phyloP scores from a whole-genome alignment of 2,797 vertebrate species.

The Micrastur ruficollis region DNA sequence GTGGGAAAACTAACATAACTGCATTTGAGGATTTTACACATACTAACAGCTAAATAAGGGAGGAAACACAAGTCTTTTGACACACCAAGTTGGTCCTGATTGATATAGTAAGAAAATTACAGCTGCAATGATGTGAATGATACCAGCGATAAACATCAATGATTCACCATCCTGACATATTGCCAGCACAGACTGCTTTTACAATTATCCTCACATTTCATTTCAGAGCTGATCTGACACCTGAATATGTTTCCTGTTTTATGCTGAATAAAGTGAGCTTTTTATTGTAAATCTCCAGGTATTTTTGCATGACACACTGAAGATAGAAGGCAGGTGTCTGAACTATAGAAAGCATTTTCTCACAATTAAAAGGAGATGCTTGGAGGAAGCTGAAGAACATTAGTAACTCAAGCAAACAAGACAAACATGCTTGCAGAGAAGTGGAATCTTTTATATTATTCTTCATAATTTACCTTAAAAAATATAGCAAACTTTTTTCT shows the following conservation, averaged over 20 bases:
- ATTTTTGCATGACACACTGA: background rate
- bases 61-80: background rate
- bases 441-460: background rate
- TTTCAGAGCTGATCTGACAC: background rate
- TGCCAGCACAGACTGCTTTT: background rate
- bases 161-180: background rate
- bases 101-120: background rate
- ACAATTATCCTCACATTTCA: background rate
- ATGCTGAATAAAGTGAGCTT: background rate
- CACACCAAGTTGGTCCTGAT: background rate
- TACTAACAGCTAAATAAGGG: background rate
- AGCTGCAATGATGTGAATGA: background rate
- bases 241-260: background rate
- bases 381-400: background rate
- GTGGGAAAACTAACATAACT: background rate
- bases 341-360: background rate
- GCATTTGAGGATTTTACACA: background rate
- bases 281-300: background rate
- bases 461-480: background rate
- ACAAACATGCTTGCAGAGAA: background rate
- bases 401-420: background rate
- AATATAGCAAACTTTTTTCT: background rate
- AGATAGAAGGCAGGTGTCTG: background rate
- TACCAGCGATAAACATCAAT: background rate
- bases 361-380: background rate